Percentiles rank a stretch among this genome's conserved stretches.
These are phyloP conservation scores for Drosophila meridionalis DNA, from an alignment of 2,888 invertebrate genomes.

Conservation along the genomic window DNA sequence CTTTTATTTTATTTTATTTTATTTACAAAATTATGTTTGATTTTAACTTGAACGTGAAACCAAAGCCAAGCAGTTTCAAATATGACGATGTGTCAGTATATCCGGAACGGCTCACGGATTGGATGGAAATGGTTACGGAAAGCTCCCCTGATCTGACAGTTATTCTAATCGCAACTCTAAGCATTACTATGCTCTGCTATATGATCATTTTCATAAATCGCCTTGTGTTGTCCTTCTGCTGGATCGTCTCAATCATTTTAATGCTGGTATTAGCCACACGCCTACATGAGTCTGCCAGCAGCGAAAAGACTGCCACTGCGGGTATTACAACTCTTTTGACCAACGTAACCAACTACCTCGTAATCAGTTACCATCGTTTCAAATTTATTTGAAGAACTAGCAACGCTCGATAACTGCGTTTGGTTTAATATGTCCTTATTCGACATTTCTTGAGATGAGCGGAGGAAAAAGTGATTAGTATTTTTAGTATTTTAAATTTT, in stretches of 20 bases:
- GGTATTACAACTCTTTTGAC: background rate
- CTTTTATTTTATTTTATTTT: too few relatives aligned
- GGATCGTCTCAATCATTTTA: background rate
- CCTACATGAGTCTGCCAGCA: too few relatives aligned
- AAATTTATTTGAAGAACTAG: background rate
- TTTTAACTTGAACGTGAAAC: background rate
- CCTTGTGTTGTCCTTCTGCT: constrained; percentile 12
- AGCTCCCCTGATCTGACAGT: constrained; percentile 6
- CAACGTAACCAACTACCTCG: background rate
- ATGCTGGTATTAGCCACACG: background rate
- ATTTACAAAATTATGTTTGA: background rate
- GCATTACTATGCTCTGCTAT: constrained; percentile 11
- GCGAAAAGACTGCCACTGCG: background rate
- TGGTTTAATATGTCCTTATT: background rate
- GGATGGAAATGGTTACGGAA: background rate
- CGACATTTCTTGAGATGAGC: background rate
- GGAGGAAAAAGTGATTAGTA: background rate
- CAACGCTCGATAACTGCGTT: background rate
- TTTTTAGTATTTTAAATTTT: background rate
- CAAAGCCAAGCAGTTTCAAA: background rate
- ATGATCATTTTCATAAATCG: constrained; percentile 22
- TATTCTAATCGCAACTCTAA: constrained; percentile 6
- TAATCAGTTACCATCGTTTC: fast-evolving
- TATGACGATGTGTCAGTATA: too few relatives aligned
- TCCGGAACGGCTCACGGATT: background rate